Base-by-base conservation (phyloP, 2,888 invertebrate genomes). In the Diaperis boleti region DNA sequence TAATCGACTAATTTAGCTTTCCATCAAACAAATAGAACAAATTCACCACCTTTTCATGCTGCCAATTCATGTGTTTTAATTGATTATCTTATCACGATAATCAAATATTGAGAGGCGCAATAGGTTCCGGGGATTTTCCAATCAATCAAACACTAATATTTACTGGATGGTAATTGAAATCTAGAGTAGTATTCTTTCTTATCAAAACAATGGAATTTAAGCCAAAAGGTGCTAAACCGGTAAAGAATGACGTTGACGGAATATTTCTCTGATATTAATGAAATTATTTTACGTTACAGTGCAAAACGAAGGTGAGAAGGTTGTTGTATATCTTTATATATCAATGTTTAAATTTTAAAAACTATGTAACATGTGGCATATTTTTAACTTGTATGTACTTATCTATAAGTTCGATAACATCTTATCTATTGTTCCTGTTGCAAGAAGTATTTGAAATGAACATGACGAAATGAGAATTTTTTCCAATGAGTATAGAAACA, bases 11-110 rank as follows among this genome's bases (percentile, higher is more conserved):
- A 52, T 52, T 17, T 15, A 10, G 20, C 22, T 31, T 29, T 14
- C 8, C 17, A 14, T 7, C 33, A 49, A 35, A 31, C 31, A 29
- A 47, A 31, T 10, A 11, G 7, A 7, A 47, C 26, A 47, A 47
- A 10, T 13, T n/a, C n/a, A n/a, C n/a, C n/a, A 26, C 15, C 10
- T 8, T 18, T 7, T n/a, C 8, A 4, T n/a, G 8, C 18, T 20
- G 8, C 47, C 15, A 17, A 49, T 13, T 47, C 33, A 52, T 35
- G 20, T 35, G 33, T 50, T 50, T 26, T 39, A 52, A 37, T 52
- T 52, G 52, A 52, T 52, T 52, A 52, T 52, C 52, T 52, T 52
- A 37, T 52, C 52, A 15, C 39, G 37, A 52, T 52, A 52, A 52
- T 52, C 52, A 52, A 52, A 37, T 22, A 39, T 52, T 22, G 37